A percentile compares a stretch with the other conserved stretches of the same genome.
phyloP scores from a whole-genome alignment of 2,888 invertebrate genomes.

The Chalcis sispes region DNA sequence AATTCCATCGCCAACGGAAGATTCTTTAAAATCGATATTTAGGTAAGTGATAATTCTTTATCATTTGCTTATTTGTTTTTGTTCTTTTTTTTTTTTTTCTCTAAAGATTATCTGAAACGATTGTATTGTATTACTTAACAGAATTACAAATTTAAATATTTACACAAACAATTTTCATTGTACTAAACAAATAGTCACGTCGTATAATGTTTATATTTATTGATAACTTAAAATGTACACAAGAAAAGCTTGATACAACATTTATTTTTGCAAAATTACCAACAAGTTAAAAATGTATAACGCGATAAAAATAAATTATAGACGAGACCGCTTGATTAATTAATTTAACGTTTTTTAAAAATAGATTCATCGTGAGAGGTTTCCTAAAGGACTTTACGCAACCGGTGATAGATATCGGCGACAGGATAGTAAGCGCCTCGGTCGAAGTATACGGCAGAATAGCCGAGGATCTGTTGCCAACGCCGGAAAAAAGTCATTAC shows the following conservation, averaged over 20 bases:
- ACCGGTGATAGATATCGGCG: slow-evolving; percentile 82
- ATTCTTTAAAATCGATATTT: slow-evolving; percentile 87
- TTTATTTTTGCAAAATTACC: too few relatives aligned
- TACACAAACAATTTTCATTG: too few relatives aligned
- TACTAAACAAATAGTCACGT: too few relatives aligned
- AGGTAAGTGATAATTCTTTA: slow-evolving; percentile 66
- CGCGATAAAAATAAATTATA: neutral
- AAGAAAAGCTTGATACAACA: too few relatives aligned
- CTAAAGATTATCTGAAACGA: neutral
- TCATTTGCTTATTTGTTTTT: too few relatives aligned
- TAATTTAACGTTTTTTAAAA: too few relatives aligned
- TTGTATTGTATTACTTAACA: too few relatives aligned
- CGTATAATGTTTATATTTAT: too few relatives aligned
- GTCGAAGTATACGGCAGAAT: slow-evolving; percentile 90
- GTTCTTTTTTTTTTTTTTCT: neutral
- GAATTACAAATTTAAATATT: too few relatives aligned
- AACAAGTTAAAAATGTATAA: too few relatives aligned
- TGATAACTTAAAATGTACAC: too few relatives aligned
- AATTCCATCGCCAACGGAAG: slow-evolving; percentile 88
- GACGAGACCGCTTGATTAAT: neutral
- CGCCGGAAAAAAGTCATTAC: slow-evolving; percentile 94
- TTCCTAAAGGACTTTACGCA: slow-evolving; percentile 88
- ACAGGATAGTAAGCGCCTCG: slow-evolving; percentile 87
- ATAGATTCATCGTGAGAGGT: slow-evolving; percentile 83
- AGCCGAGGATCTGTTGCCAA: slow-evolving; percentile 88